Evolutionary conservation across 1,140 invertebrate species (phyloP).

Genomic region (Sarcophaga peregrina): DNA sequence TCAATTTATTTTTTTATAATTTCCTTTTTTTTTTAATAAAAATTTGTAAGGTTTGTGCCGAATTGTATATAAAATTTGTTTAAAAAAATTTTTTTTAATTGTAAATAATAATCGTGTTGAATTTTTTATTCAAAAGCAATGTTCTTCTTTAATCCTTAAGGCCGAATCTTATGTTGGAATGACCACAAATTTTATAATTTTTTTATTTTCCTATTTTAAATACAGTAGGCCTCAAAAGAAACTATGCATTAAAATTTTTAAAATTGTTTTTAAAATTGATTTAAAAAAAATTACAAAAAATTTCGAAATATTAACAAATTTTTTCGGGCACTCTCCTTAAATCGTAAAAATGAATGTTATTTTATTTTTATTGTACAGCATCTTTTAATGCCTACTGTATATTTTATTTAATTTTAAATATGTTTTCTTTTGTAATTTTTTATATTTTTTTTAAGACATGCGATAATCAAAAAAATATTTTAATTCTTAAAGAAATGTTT

Average conservation of each 20-base stretch:
- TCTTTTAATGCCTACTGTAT: too few relatives aligned
- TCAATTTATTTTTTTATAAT: background rate
- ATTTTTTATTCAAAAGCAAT: slow-evolving; percentile 1
- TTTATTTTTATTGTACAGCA: too few relatives aligned
- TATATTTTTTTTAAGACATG: slow-evolving; percentile 7
- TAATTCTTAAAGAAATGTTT: slow-evolving; percentile 37
- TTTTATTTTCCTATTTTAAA: too few relatives aligned
- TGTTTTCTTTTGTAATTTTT: slow-evolving; percentile 7
- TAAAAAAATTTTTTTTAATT: background rate
- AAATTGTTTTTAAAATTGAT: too few relatives aligned
- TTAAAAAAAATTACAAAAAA: too few relatives aligned
- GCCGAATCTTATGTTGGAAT: background rate
- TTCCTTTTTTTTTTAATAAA: slow-evolving; percentile 26
- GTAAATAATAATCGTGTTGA: background rate
- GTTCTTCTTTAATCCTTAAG: background rate
- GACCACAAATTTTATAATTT: background rate
- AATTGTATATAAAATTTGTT: slow-evolving; percentile 13
- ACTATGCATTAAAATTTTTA: too few relatives aligned
- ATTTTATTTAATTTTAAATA: background rate
- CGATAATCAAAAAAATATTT: background rate
- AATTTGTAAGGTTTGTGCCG: slow-evolving; percentile 30
- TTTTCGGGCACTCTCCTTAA: too few relatives aligned
- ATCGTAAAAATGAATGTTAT: too few relatives aligned
- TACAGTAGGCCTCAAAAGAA: too few relatives aligned
- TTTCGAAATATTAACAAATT: too few relatives aligned